phyloP scores from a whole-genome alignment of 2,113 vertebrate genomes.

The Mirounga angustirostris region DNA sequence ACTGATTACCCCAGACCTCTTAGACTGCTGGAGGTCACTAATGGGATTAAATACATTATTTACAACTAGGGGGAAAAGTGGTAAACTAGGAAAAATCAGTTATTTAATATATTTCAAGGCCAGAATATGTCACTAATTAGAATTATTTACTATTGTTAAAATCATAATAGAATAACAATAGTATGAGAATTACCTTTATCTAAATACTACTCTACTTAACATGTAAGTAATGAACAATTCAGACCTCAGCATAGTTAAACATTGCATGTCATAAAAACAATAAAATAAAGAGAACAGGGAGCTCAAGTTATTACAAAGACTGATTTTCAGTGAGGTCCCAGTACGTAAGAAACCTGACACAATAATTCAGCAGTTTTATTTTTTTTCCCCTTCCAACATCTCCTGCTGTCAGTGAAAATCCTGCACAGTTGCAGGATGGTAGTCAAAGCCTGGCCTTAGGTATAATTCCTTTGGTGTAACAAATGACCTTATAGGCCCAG shows the following conservation, averaged over 20 bases:
- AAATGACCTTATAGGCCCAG: background rate
- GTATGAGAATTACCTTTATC: background rate
- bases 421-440: background rate
- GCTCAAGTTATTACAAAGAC: background rate
- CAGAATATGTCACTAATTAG: background rate
- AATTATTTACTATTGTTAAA: slow-evolving; percentile 26
- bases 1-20: background rate
- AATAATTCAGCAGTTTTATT: background rate
- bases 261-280: background rate
- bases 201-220: background rate
- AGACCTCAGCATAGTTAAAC: background rate
- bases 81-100: slow-evolving; percentile 17
- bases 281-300: background rate
- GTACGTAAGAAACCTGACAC: background rate
- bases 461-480: background rate
- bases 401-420: background rate
- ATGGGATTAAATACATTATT: background rate
- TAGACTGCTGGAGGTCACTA: background rate
- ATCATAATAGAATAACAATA: background rate
- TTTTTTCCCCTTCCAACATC: background rate
- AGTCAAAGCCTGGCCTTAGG: background rate
- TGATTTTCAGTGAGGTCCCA: background rate
- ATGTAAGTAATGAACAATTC: background rate
- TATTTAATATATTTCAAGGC: slow-evolving; percentile 42
- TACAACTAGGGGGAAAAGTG: background rate